Base-by-base conservation (phyloP, 2,797 vertebrate genomes). In the Parotocinclus haroldoi region DNA sequence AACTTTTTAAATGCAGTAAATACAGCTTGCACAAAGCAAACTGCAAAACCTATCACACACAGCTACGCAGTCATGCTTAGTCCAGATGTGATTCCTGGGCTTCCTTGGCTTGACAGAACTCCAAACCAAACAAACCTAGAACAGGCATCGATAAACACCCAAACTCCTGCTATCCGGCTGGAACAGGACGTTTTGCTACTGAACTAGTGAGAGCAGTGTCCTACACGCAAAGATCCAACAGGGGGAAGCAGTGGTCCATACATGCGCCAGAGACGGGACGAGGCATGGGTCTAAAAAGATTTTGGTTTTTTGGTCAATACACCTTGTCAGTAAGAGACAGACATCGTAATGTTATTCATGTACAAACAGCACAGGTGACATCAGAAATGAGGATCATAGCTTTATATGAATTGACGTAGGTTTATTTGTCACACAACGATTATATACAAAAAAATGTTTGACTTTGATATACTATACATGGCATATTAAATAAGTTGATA, bases 241-340 rank as follows among this genome's bases (percentile, higher is more conserved):
- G 90, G 89, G 87, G 90, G 89, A 80, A 85, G 74, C 77, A 88
- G 80, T 81, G 84, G 71, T 85, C 88, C 78, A 81, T 77, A 83
- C 7, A 71, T 78, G 12, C 45, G 61, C 17, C 4, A 16, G 45
- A 16, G 7, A 27, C 5, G 5, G 27, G 2, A 27, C 5, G 45
- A 7, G 1, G 45, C 12, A 38, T 27, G 9, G n/a, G 46, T 10
- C 27, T 27, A 5, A 27, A 27, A 27, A 27, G 27, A 27, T 5
- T 2, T 27, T n/a, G n/a, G 27, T 27, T 27, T 27, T 27, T 2
- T 27, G 27, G 27, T 27, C 27, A 27, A 2, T 27, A 27, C 2
- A 27, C 27, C 27, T 27, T 27, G 27, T 27, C 27, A 27, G 2
- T 27, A 27, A 27, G 27, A 5, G 27, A 27, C 27, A 5, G 27